Base-by-base conservation (phyloP, 2,113 vertebrate species). In the Ailuropoda melanoleuca region DNA sequence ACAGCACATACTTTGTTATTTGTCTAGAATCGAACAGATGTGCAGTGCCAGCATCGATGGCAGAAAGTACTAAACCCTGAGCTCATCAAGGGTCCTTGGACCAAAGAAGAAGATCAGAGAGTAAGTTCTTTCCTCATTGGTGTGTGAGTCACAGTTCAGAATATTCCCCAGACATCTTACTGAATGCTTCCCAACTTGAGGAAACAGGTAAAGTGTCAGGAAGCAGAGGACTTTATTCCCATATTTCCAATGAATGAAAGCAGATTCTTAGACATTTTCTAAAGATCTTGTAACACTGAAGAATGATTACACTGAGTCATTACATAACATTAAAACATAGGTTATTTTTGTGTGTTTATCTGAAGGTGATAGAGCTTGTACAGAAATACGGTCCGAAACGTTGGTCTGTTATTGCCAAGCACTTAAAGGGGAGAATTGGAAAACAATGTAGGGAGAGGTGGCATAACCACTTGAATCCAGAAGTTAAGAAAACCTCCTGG, bases 401-500 rank as follows among this genome's bases (percentile, higher is more conserved):
- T 97, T 99, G 99, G 99, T 99, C 99, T 86, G 99, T 99, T 93
- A 99, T 99, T 97, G 99, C 99, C 98, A 99, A 99, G 98, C 99
- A 99, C 98, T 99, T 99, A 98, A 99, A 99, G 97, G 99, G 99
- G 64, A 99, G 99, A 88, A 99, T 99, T 90, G 99, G 99, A 97
- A 99, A 99, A 98, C 99, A 99, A 98, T 99, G 99, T 98, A 99
- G 99, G 74, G 99, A 99, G 98, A 99, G 99, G 98, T 99, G 99
- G 99, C 99, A 99, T 99, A 99, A 99, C 98, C 99, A 99, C 98
- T 98, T 99, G 98, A 99, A 99, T 99, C 99, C 99, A 82, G 99
- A 99, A 99, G 99, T 99, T 98, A 99, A 99, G 99, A 99, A 99
- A 99, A 99, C 99, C 82, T 99, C 99, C 90, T 99, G 99, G 99